phyloP scores from a whole-genome alignment of 2,113 vertebrate genomes.

The Andinoacara biseriatus region DNA sequence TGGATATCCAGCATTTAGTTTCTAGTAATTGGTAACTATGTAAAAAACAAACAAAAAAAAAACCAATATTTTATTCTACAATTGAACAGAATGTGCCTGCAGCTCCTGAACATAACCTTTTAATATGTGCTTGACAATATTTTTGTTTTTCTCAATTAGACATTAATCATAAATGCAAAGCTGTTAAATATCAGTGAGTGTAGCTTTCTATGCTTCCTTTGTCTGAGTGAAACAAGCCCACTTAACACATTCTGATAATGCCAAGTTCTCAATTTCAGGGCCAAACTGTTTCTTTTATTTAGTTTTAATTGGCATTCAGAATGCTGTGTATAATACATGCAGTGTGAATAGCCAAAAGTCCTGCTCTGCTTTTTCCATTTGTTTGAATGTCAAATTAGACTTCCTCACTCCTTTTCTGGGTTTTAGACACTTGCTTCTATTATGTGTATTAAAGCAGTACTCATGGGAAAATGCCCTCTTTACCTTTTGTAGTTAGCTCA shows the following conservation, averaged over 20 bases:
- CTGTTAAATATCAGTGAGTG: constrained; percentile 14
- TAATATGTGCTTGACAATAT: neutral
- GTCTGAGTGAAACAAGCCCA: constrained; percentile 4
- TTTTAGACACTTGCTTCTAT: neutral
- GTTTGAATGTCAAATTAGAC: neutral
- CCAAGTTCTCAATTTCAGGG: neutral
- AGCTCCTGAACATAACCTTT: neutral
- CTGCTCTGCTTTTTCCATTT: neutral
- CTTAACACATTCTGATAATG: neutral
- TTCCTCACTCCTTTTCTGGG: neutral
- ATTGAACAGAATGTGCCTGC: neutral
- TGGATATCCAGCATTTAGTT: neutral
- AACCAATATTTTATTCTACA: neutral
- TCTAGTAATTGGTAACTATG: neutral
- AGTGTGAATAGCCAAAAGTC: neutral
- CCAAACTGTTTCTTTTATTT: neutral
- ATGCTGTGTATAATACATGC: neutral
- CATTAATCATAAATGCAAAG: too few species aligned
- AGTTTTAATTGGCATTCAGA: neutral
- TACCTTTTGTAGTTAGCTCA: neutral
- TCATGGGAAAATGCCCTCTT: too few species aligned
- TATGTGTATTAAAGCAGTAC: neutral
- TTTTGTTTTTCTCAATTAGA: neutral
- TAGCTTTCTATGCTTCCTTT: constrained; percentile 16
- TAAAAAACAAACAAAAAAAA: neutral